Conservation (phyloP, 2,113 vertebrate species). For the Thomomys bottae region DNA sequence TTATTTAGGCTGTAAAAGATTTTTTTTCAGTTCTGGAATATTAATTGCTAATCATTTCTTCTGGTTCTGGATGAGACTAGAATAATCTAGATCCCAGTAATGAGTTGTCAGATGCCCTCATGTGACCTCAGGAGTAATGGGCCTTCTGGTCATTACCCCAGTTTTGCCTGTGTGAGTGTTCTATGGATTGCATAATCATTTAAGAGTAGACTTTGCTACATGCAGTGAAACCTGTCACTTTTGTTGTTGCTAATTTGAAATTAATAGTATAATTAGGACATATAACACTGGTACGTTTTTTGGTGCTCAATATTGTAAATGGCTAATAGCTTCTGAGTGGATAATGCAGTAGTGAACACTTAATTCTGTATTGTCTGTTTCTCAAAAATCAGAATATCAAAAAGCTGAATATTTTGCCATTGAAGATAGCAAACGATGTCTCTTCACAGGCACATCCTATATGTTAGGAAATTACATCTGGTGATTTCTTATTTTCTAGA, state of each 20-base stretch:
- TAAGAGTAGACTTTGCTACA: slow-evolving; percentile 16
- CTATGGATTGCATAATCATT: slow-evolving; percentile 17
- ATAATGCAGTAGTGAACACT: not conserved
- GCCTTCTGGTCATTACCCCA: not conserved
- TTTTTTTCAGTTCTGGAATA: slow-evolving; percentile 16
- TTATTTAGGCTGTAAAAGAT: slow-evolving; percentile 1
- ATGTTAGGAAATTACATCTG: slow-evolving; percentile 6
- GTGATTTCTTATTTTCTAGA: slow-evolving; percentile 23
- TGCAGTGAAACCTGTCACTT: not conserved
- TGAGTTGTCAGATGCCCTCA: slow-evolving; percentile 44
- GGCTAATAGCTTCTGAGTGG: not conserved
- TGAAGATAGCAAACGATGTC: not conserved
- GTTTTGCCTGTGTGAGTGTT: slow-evolving; percentile 11
- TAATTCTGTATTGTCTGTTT: not conserved
- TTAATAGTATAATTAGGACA: not conserved
- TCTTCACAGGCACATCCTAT: not conserved
- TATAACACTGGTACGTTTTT: slow-evolving; percentile 8
- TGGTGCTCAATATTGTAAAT: not conserved
- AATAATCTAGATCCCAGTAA: slow-evolving; percentile 9
- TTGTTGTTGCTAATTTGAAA: slow-evolving; percentile 30
- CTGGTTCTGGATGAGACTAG: not conserved
- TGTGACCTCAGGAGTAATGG: not conserved
- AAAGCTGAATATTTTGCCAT: not conserved
- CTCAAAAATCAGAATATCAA: slow-evolving; percentile 29
- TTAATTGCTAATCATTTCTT: slow-evolving; percentile 27